Evolutionary conservation across 2,113 vertebrate genomes (phyloP).

Genomic region (Callithrix jacchus): DNA sequence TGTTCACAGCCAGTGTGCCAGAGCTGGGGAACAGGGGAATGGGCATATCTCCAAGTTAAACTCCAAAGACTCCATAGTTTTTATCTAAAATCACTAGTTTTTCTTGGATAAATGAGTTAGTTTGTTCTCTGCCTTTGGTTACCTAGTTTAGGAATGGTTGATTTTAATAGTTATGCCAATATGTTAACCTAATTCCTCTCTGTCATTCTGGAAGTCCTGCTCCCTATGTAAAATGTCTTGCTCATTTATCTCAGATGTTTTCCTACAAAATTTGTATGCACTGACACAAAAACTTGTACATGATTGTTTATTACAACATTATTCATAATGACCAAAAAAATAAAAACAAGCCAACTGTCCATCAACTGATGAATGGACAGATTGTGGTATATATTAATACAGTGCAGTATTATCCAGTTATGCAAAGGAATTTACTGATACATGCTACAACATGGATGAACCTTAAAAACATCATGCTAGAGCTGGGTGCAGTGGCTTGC

Average conservation of each 20-base stretch:
- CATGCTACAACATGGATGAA: neutral
- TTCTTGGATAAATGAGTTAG: neutral
- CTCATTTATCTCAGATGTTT: neutral
- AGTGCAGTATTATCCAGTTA: neutral
- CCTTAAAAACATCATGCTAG: neutral
- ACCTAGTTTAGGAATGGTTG: neutral
- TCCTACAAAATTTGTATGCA: neutral
- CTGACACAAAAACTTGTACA: neutral
- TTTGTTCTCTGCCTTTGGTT: neutral
- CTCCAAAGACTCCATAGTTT: neutral
- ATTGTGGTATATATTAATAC: neutral
- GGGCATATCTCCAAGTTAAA: neutral
- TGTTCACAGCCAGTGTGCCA: neutral
- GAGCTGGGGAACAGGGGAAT: neutral
- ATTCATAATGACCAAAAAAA: neutral
- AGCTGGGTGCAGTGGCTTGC: neutral
- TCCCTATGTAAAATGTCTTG: neutral
- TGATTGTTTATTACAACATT: neutral
- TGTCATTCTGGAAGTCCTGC: neutral
- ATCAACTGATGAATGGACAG: neutral
- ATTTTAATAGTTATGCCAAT: neutral
- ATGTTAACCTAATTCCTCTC: neutral
- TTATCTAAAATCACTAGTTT: neutral
- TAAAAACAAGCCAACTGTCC: neutral
- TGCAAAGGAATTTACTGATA: neutral